Evolutionary conservation across 2,797 vertebrate species (phyloP), one percentile per base, ranked within the genome.

Genomic region (Darevskia mixta): DNA sequence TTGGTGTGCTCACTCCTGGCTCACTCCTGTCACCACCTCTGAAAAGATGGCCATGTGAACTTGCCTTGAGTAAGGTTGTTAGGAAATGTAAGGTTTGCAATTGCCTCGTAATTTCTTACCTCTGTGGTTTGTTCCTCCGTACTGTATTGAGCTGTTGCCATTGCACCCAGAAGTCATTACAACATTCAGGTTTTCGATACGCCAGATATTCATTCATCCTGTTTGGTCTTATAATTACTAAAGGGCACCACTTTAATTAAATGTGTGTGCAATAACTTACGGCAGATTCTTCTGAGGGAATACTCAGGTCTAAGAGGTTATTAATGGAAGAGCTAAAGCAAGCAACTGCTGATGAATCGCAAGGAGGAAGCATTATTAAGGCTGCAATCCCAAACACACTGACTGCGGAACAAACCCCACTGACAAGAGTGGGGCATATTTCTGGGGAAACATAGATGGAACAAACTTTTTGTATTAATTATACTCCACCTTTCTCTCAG

Each of bases 181-280:
- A 64, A 80, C 18, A 25, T 55, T 82, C 80, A 29, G 25, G 38
- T 15, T 45, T 32, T 15, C 5, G 66, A 49, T 83, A 71, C 41
- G 20, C 49, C 45, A 18, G 81, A 45, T 83, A 83, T 83, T 71
- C 66, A 79, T 61, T 79, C 72, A 79, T 49, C 79, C 43, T 88
- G 55, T 13, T 94, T 91, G 93, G 92, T 72, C 2, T 85, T 92
- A 45, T 72, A 38, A 64, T 58, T 91, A 88, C 55, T 86, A 87
- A 84, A 85, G 91, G 85, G 85, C 86, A 66, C n/a, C 86, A 45
- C 6, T 92, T 92, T 94, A 92, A 94, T 93, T 94, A 93, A 90
- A 93, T 89, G 80, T 91, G 91, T 76, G 89, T 69, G 72, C 43
- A 91, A 64, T 83, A 92, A 89, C 79, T 86, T 90, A 90, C 72